Conservation (phyloP, 2,113 vertebrate genomes). For the Raja brachyura region DNA sequence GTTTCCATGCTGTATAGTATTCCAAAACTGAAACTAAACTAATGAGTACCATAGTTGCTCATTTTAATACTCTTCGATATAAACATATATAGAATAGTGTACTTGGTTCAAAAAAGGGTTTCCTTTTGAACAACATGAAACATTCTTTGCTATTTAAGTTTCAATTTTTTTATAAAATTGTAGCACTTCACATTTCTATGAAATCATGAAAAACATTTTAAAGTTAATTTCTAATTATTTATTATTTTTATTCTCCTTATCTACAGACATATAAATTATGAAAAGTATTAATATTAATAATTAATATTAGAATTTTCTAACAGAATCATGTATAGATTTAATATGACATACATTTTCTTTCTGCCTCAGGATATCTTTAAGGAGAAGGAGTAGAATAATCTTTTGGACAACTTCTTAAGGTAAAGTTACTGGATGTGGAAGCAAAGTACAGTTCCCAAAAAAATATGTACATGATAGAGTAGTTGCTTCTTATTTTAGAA, state of each 20-base stretch:
- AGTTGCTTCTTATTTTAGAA: not conserved
- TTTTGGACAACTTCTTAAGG: constrained; percentile 8
- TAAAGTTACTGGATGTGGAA: not conserved
- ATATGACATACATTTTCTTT: constrained; percentile 32
- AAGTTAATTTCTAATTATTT: constrained; percentile 17
- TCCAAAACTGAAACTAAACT: not conserved
- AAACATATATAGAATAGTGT: not conserved
- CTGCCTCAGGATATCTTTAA: constrained; percentile 5
- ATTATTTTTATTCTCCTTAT: constrained; percentile 27
- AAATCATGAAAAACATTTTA: constrained; percentile 24
- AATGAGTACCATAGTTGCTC: not conserved
- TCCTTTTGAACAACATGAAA: not conserved
- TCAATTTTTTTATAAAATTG: constrained; percentile 12
- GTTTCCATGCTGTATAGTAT: too few relatives aligned
- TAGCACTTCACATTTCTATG: constrained; percentile 19
- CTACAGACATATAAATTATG: constrained; percentile 15
- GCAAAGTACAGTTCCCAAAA: not conserved
- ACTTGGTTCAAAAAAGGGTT: not conserved
- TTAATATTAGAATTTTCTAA: constrained; percentile 14
- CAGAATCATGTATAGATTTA: constrained; percentile 25
- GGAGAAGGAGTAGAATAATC: constrained; percentile 28
- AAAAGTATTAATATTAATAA: constrained; percentile 30
- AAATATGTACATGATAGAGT: not conserved
- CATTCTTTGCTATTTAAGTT: not conserved
- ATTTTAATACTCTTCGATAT: not conserved